Base-by-base conservation (phyloP, 2,888 invertebrate species). In the Flexamia atlantica region DNA sequence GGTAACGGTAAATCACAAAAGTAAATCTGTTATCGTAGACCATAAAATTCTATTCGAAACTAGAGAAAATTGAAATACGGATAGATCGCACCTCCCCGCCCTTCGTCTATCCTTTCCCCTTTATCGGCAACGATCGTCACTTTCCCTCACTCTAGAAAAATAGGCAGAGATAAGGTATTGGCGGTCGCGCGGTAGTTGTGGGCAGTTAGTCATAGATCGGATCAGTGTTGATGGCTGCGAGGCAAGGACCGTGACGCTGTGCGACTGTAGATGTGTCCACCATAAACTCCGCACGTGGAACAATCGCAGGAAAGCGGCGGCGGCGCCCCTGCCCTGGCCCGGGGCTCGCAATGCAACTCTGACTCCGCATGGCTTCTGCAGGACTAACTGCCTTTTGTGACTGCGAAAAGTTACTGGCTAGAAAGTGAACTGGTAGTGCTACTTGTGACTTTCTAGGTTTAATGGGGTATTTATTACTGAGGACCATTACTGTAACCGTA, bases 341-440 rank as follows among this genome's bases (percentile, higher is more conserved):
- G 9, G 10, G 20, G 20, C 3, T 30, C 7, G 12, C 68, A 68
- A 68, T 68, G 30, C 53, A 53, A 53, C 20, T 2, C 5, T 17
- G 72, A 40, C 40, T 72, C 72, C 72, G 72, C 42, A 72, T 42
- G 72, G 72, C 72, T 72, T 40, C 72, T 72, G 72, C 20, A 40
- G 14, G 42, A 72, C 72, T 72, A 72, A 72, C 40, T 72, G 72
- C 72, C 72, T 42, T 72, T 72, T 72, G 72, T 72, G 72, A 28
- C 28, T 17, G 64, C 64, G 28, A 64, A 64, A 28, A 64, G 64
- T 64, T 64, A 64, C 64, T 64, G 64, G 28, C 12, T 64, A 64
- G 64, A 64, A 64, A 64, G 64, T 14, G 64, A 64, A 64, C 64
- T 64, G 30, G 28, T 25, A 40, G n/a, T 40, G 17, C 14, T 14